phyloP scores from a whole-genome alignment of 2,888 invertebrate species.

The Synanthedon andrenaeformis region DNA sequence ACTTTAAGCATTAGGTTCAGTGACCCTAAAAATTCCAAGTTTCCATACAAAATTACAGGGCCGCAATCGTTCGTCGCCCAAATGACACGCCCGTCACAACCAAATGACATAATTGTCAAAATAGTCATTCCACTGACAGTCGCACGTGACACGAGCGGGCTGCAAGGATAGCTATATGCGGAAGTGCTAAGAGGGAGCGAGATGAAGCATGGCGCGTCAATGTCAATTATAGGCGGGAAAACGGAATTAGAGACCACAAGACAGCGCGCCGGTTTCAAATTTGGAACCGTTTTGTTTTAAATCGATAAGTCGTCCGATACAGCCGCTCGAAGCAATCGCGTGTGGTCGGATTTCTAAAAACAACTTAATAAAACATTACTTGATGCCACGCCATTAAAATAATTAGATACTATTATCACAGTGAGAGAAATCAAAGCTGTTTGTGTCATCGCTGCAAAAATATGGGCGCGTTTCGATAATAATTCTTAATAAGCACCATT shows the following conservation, averaged over 20 bases:
- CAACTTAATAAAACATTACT: conserved; percentile 62
- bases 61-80: conserved; percentile 62
- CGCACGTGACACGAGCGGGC: conserved; percentile 58
- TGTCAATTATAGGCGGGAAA: conserved; percentile 70
- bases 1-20: conserved; percentile 46
- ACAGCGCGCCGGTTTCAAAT: conserved; percentile 54
- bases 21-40: conserved; percentile 56
- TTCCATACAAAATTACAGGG: conserved; percentile 63
- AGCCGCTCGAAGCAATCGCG: conserved; percentile 44
- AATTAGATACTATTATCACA: conserved; percentile 30
- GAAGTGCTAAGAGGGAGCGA: conserved; percentile 15
- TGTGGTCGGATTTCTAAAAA: conserved; percentile 65
- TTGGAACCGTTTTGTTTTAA: conserved; percentile 66
- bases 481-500: conserved; percentile 51
- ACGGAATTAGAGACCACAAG: conserved; percentile 62
- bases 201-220: conserved; percentile 50
- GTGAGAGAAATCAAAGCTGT: conserved; percentile 50
- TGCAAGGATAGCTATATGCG: conserved; percentile 29
- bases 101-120: conserved; percentile 72
- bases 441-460: conserved; percentile 35
- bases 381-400: conserved; percentile 52
- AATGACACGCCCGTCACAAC: conserved; percentile 65
- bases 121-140: conserved; percentile 62
- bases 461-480: conserved; percentile 29
- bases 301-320: conserved; percentile 67